Evolutionary conservation across 2,888 invertebrate genomes (phyloP).

Genomic region (Drosophila koepferae): DNA sequence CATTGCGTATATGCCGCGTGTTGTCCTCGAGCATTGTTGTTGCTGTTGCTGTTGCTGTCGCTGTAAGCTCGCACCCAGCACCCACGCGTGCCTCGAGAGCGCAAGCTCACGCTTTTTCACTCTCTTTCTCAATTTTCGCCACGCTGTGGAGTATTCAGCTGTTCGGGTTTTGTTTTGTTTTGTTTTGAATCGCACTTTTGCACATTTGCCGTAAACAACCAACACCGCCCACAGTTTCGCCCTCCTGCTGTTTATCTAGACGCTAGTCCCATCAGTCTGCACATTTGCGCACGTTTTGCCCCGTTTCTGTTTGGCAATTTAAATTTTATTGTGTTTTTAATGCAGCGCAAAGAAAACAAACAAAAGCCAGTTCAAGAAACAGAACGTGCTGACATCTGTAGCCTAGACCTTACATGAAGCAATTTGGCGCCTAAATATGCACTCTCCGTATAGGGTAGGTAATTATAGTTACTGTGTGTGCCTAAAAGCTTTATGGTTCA

Average conservation of each 20-base stretch:
- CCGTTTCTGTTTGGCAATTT: slow-evolving; percentile 58
- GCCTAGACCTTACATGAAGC: slow-evolving; percentile 38
- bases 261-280: slow-evolving; percentile 32
- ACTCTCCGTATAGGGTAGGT: slow-evolving; percentile 22
- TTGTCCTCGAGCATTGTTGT: slow-evolving; percentile 63
- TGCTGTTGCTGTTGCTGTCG: slow-evolving; percentile 23
- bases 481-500: slow-evolving; percentile 14
- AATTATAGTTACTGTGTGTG: slow-evolving; percentile 29
- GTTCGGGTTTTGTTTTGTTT: slow-evolving; percentile 72
- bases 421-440: slow-evolving; percentile 56
- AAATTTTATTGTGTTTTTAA: slow-evolving; percentile 72
- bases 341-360: slow-evolving; percentile 46
- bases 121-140: slow-evolving; percentile 11
- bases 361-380: slow-evolving; percentile 22
- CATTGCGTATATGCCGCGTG: slow-evolving; percentile 80
- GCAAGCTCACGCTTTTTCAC: slow-evolving; percentile 31
- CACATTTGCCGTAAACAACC: slow-evolving; percentile 45
- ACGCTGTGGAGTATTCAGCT: slow-evolving; percentile 49
- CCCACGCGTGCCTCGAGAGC: slow-evolving; percentile 47
- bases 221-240: slow-evolving; percentile 9
- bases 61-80: slow-evolving; percentile 40
- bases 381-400: slow-evolving; percentile 43
- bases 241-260: slow-evolving; percentile 29
- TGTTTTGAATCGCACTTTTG: slow-evolving; percentile 54
- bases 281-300: slow-evolving; percentile 56